Conservation (phyloP, 2,113 vertebrate genomes). For the Casuarius casuarius region DNA sequence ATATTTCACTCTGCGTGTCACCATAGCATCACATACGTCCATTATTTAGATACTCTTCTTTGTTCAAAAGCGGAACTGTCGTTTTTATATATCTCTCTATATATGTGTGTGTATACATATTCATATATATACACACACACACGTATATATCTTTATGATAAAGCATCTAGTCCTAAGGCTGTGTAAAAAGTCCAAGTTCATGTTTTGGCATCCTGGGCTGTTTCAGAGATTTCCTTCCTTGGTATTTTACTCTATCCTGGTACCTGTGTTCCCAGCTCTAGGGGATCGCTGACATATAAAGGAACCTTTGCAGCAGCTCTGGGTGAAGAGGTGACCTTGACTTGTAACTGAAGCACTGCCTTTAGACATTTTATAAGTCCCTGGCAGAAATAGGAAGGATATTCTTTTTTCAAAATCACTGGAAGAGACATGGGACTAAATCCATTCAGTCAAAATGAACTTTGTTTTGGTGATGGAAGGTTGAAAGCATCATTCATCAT, state of each 20-base stretch:
- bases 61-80: neutral
- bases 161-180: neutral
- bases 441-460: neutral
- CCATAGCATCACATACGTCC: neutral
- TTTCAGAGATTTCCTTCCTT: neutral
- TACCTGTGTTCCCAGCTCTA: rapidly evolving
- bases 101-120: no score
- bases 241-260: neutral
- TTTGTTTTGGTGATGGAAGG: neutral
- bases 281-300: neutral
- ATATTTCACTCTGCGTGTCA: neutral
- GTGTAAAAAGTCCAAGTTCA: neutral
- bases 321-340: neutral
- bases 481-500: neutral
- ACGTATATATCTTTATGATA: no score
- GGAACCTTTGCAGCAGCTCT: neutral
- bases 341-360: neutral
- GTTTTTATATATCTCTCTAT: neutral
- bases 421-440: neutral
- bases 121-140: no score
- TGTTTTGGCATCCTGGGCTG: neutral
- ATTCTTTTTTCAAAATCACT: neutral
- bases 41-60: neutral
- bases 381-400: neutral
- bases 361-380: neutral